Evolutionary conservation across 2,113 vertebrate genomes (phyloP), one percentile per base, ranked within the genome.

Genomic region (Dromaius novaehollandiae): DNA sequence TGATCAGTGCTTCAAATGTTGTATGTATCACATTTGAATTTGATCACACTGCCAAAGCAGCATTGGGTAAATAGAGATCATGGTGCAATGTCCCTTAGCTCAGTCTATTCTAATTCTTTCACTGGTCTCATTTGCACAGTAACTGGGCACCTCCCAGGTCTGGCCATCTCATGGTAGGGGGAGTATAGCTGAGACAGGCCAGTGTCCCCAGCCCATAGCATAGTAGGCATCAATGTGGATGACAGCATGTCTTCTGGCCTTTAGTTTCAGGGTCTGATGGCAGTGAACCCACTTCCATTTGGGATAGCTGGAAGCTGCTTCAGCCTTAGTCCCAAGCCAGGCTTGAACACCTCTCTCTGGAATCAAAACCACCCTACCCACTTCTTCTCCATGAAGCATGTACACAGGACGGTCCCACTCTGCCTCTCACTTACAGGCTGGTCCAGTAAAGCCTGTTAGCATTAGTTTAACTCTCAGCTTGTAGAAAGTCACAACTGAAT

Each of bases 401-500:
- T 32, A 42, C 40, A 53, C 50, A 79, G 61, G 5, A 82, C 20
- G 7, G 28, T 56, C 48, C 44, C 85, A 26, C 40, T 88, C 80
- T 53, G 53, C 82, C 25, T 78, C 51, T 66, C 40, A 66, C 26
- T 66, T 30, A 44, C 9, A 17, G 25, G n/a, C 55, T 30, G 8
- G n/a, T 55, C 61, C 0, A 1, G 26, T 12, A 42, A 50, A 32
- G 28, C 14, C 51, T 86, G n/a, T 18, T 36, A 66, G 42, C 28
- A 28, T 79, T 25, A 55, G 26, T 65, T 80, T 80, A 81, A 64
- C 20, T 66, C 28, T 61, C 82, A 79, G 16, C 21, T 22, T 18
- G 18, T 0, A 70, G 56, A 22, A 69, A 80, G 28, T 36, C 0
- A 0, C 36, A 92, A 36, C 13, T 63, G 56, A 63, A 50, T 28